Base-by-base conservation (phyloP, 2,888 invertebrate species). In the Pristionchus japonicus region DNA sequence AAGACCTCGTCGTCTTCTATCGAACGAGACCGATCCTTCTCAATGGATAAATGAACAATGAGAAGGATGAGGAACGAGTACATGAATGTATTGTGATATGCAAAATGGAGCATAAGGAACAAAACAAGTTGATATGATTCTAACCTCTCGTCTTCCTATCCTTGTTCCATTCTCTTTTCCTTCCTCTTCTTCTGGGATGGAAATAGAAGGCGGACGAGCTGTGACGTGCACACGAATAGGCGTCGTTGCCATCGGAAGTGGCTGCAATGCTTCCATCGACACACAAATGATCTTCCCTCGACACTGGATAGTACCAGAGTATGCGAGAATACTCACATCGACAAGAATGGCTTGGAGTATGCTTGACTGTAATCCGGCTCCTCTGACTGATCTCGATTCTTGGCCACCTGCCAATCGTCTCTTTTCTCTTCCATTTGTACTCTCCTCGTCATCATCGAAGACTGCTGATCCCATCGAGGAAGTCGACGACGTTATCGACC, bases 291-390 rank as follows among this genome's bases (percentile, higher is more conserved):
- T n/a, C n/a, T n/a, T n/a, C n/a, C n/a, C n/a, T n/a, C n/a, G n/a
- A n/a, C n/a, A n/a, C n/a, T n/a, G n/a, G n/a, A n/a, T n/a, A n/a
- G n/a, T 43, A 43, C 43, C 43, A n/a, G n/a, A n/a, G n/a, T n/a
- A n/a, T n/a, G n/a, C n/a, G n/a, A n/a, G n/a, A n/a, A n/a, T n/a
- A 52, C 85, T 85, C 17, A 85, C 85, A 61, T 85, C 61, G 37
- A 43, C 40, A 1, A 64, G 31, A n/a, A 85, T 85, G 9, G 85
- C 85, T 27, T 85, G 23, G 23, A 85, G 85, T n/a, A 85, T 85
- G 20, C 85, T 85, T 27, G 61, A 27, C 85, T 85, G 85, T 13
- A 85, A 34, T 64, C 85, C 85, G 27, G 85, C 85, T 11, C 43
- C 77, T 61, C 52, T 83, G 27, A 27, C 49, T 31, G 34, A 1